Conservation (phyloP, 2,888 invertebrate species). For the Belgica antarctica region DNA sequence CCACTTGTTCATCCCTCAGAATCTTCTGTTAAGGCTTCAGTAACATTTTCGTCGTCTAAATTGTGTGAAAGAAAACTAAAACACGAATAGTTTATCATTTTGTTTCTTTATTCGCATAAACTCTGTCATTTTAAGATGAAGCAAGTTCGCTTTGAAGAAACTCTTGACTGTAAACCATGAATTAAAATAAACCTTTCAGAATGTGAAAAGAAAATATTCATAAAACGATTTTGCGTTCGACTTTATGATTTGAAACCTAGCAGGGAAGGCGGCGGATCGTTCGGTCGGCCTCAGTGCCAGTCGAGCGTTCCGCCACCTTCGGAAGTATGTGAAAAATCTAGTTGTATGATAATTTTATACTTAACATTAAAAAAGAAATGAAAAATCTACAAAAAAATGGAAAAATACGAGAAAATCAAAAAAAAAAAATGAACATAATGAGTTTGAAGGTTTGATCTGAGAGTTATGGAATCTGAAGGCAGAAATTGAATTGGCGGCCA, state of each 20-base stretch:
- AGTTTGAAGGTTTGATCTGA: too few relatives aligned
- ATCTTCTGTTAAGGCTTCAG: too few relatives aligned
- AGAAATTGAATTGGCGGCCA: too few relatives aligned
- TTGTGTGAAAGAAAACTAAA: too few relatives aligned
- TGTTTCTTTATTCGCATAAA: too few relatives aligned
- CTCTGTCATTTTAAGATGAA: too few relatives aligned
- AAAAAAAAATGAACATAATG: conserved; percentile 30
- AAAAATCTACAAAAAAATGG: conserved; percentile 22
- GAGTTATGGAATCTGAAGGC: too few relatives aligned
- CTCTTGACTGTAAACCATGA: conserved; percentile 9
- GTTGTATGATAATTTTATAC: conserved; percentile 42
- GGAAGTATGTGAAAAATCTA: conserved; percentile 2
- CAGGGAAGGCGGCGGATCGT: conserved; percentile 9
- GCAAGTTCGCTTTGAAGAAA: neutral
- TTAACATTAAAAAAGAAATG: conserved; percentile 29
- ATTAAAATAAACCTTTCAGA: conserved; percentile 15
- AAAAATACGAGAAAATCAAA: conserved; percentile 5
- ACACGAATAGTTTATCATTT: too few relatives aligned
- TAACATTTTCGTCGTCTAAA: too few relatives aligned
- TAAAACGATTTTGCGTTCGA: neutral
- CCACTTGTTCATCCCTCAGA: too few relatives aligned
- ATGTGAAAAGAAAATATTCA: conserved; percentile 8
- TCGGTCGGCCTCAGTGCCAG: neutral
- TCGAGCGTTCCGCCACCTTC: neutral
- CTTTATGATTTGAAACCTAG: neutral